Percentiles rank a stretch among this genome's conserved stretches.
Conservation (phyloP, 1,140 invertebrate species). For the Hermatobates lingyangjiaoensis region DNA sequence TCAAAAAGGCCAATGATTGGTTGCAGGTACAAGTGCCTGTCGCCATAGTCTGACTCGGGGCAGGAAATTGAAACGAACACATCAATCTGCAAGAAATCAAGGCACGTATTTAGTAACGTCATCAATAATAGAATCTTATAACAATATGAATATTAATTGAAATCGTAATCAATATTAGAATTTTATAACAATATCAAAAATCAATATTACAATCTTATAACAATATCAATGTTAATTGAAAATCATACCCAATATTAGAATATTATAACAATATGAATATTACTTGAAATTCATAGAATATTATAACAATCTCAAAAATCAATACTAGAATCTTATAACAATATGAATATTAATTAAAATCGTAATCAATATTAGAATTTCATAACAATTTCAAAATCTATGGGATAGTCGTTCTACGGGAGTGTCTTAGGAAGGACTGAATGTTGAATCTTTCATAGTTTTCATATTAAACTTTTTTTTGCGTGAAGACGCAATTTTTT, state of each 20-base stretch:
- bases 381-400: neutral
- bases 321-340: neutral
- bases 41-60: constrained; percentile 59
- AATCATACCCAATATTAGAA: neutral
- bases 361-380: neutral
- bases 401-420: too few species aligned
- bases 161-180: neutral
- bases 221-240: constrained; percentile 1
- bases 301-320: neutral
- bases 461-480: too few species aligned
- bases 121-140: neutral
- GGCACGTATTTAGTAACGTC: neutral
- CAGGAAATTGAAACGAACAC: constrained; percentile 79
- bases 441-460: too few species aligned
- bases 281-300: too few species aligned
- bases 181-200: neutral
- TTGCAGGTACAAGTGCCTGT: constrained; percentile 68
- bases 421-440: too few species aligned
- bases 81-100: constrained; percentile 47
- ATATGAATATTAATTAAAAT: neutral
- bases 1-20: constrained; percentile 85
- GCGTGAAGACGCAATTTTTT: too few species aligned
- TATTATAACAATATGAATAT: neutral
- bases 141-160: neutral
- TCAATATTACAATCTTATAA: neutral